Evolutionary conservation across 2,113 vertebrate genomes (phyloP).

Genomic region (Salvelinus sp.): DNA sequence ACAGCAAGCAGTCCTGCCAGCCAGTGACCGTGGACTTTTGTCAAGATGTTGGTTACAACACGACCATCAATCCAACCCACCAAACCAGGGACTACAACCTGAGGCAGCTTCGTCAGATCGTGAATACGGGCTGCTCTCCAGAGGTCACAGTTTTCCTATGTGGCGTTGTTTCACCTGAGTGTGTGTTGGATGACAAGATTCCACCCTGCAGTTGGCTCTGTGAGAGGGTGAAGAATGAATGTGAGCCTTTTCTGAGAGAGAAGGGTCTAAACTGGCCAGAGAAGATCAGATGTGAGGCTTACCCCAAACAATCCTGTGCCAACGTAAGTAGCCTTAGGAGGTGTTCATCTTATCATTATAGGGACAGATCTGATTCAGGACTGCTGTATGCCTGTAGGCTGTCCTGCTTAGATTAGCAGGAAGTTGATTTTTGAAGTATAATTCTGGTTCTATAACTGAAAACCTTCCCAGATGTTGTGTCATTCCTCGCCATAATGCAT

Average conservation of each 20-base stretch:
- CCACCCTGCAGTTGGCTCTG: slow-evolving; percentile 62
- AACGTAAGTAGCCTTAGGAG: background rate
- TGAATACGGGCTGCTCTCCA: slow-evolving; percentile 48
- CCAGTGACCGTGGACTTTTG: slow-evolving; percentile 33
- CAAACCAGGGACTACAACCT: slow-evolving; percentile 28
- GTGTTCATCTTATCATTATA: no score
- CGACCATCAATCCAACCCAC: slow-evolving; percentile 35
- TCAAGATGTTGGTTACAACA: slow-evolving; percentile 52
- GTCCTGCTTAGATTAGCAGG: no score
- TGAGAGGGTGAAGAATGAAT: slow-evolving; percentile 57
- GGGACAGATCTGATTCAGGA: no score
- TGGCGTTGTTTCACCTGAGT: slow-evolving; percentile 57
- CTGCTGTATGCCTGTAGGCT: no score
- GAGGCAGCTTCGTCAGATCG: slow-evolving; percentile 44
- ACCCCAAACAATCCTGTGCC: slow-evolving; percentile 43
- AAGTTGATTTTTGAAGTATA: no score
- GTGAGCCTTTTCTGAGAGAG: slow-evolving; percentile 21
- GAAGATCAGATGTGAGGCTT: slow-evolving; percentile 41
- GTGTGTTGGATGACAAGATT: slow-evolving; percentile 22
- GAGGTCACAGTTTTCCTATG: slow-evolving; percentile 48
- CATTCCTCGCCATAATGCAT: no score
- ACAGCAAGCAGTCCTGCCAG: no score
- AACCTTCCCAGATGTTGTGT: no score
- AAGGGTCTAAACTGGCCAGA: slow-evolving; percentile 42
- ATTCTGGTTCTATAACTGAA: no score